Evolutionary conservation across 2,113 vertebrate species (phyloP).

Genomic region (Eptatretus burgeri): DNA sequence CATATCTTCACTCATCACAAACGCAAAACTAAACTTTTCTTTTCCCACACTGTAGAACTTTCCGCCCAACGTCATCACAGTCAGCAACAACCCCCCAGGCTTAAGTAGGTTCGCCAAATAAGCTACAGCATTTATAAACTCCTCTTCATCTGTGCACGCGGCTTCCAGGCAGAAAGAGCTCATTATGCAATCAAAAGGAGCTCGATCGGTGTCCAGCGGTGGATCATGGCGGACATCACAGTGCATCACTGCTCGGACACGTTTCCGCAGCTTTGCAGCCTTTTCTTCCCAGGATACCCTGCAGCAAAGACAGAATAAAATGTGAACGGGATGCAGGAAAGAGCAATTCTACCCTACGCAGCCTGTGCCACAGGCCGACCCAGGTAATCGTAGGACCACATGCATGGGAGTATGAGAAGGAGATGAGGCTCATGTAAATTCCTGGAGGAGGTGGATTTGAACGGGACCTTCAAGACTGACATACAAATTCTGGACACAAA

Average conservation of each 20-base stretch:
- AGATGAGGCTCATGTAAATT: no score
- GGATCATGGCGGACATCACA: slow-evolving; percentile 4
- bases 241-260: slow-evolving; percentile 5
- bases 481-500: no score
- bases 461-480: no score
- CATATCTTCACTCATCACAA: not conserved
- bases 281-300: not conserved
- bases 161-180: not conserved
- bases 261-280: not conserved
- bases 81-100: not conserved
- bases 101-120: not conserved
- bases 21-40: not conserved
- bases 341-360: no score
- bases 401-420: no score
- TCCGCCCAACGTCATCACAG: not conserved
- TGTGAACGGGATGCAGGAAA: no score
- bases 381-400: no score
- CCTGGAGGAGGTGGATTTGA: no score
- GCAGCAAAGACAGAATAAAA: not conserved
- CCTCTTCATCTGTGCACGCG: not conserved
- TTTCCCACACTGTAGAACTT: not conserved
- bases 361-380: no score
- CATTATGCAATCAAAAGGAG: not conserved
- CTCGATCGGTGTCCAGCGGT: not conserved
- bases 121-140: not conserved